Percentiles rank a stretch among this genome's conserved stretches.
These are phyloP conservation scores for Amphiprion clarkii DNA, from an alignment of 2,797 vertebrate species.

Conservation along the genomic window DNA sequence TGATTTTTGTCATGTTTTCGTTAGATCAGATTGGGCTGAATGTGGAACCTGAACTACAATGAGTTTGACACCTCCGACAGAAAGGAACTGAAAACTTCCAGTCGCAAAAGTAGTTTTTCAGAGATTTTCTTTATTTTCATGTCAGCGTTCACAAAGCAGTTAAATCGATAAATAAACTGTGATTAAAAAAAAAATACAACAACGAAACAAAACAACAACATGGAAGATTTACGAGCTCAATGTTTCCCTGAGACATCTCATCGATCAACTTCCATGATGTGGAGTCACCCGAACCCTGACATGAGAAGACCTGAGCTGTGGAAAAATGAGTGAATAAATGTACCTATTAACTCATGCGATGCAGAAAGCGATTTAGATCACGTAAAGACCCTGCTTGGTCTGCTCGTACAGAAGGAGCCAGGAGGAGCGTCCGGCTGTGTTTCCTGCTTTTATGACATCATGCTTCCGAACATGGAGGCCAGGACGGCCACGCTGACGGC, in stretches of 20 bases:
- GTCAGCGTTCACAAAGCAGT: slow-evolving; percentile 17
- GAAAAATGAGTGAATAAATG: slow-evolving; percentile 4
- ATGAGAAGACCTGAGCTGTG: not conserved
- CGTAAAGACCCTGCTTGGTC: not conserved
- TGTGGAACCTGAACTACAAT: too few species aligned
- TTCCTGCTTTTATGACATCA: slow-evolving; percentile 39
- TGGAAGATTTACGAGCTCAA: slow-evolving; percentile 65
- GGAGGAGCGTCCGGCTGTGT: too few species aligned
- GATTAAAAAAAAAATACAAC: not conserved
- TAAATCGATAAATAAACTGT: slow-evolving; percentile 57
- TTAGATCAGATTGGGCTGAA: too few species aligned
- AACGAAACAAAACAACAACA: not conserved
- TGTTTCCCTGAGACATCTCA: slow-evolving; percentile 69
- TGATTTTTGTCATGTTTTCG: too few species aligned
- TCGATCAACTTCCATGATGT: slow-evolving; percentile 52
- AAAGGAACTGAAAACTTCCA: not conserved
- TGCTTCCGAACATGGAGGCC: slow-evolving; percentile 61
- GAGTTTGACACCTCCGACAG: not conserved
- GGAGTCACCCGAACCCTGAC: not conserved
- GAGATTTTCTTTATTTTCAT: slow-evolving; percentile 46
- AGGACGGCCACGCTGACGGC: slow-evolving; percentile 48
- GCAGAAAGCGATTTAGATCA: not conserved
- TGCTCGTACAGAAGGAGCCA: not conserved
- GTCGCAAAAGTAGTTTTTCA: not conserved
- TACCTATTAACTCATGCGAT: not conserved